Conservation (phyloP, 1,140 invertebrate genomes). For the Ceratina japonica region DNA sequence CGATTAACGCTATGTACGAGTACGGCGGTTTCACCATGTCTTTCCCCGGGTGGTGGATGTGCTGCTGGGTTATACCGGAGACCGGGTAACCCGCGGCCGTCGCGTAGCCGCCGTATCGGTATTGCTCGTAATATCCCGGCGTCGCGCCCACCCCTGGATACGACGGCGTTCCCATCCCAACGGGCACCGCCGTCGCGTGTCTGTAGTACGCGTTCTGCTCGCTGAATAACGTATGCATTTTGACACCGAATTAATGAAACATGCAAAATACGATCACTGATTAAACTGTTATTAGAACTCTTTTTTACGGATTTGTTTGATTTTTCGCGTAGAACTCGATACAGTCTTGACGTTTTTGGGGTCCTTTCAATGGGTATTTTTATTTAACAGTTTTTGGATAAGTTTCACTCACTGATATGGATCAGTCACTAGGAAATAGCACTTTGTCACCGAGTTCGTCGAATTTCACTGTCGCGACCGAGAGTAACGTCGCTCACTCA, state of each 20-base stretch:
- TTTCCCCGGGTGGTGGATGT: conserved; percentile 84
- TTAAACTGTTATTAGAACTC: no score
- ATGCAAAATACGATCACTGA: neutral
- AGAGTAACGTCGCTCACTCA: conserved; percentile 3
- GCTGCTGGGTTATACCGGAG: conserved; percentile 82
- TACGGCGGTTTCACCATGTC: conserved; percentile 98
- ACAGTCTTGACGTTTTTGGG: no score
- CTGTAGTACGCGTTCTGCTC: conserved; percentile 89
- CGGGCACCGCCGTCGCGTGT: conserved; percentile 76
- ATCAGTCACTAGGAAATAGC: conserved; percentile 11
- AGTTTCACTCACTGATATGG: conserved; percentile 23
- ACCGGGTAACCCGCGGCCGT: conserved; percentile 78
- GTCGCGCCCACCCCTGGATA: conserved; percentile 71
- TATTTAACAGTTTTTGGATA: neutral
- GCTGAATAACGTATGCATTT: conserved; percentile 93
- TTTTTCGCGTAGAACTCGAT: neutral
- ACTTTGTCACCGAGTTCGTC: neutral
- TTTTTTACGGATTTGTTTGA: neutral
- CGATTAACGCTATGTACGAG: conserved; percentile 98
- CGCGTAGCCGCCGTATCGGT: conserved; percentile 80
- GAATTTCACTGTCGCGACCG: neutral
- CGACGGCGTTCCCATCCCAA: conserved; percentile 74
- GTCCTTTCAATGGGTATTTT: no score
- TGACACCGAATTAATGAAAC: conserved; percentile 11
- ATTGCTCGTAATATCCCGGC: conserved; percentile 78